Evolutionary conservation across 2,797 vertebrate genomes (phyloP).

Genomic region (Vultur gryphus): DNA sequence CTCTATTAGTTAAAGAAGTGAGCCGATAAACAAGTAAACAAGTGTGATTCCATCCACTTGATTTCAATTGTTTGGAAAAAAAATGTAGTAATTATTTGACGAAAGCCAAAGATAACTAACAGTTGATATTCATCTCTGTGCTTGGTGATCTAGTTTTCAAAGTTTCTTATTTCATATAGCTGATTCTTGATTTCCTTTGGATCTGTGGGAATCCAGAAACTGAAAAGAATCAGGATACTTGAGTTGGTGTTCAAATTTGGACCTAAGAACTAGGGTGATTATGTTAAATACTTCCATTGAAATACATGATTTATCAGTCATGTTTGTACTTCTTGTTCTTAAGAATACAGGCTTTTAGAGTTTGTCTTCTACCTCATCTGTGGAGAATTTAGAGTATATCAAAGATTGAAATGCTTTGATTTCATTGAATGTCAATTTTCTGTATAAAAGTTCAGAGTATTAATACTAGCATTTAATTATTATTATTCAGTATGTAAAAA

Average conservation of each 20-base stretch:
- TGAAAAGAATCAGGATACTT: background rate
- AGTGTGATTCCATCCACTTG: background rate
- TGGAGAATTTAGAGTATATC: background rate
- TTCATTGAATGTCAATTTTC: background rate
- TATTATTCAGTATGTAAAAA: background rate
- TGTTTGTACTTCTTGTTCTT: background rate
- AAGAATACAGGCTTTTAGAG: background rate
- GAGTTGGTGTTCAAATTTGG: background rate
- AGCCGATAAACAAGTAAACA: background rate
- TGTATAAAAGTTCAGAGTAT: background rate
- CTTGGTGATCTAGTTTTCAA: background rate
- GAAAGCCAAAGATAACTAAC: background rate
- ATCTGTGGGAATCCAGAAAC: background rate
- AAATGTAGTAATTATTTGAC: background rate
- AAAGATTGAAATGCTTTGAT: background rate
- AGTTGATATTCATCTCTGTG: background rate
- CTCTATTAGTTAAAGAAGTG: background rate
- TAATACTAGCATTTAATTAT: background rate
- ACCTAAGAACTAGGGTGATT: background rate
- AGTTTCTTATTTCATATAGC: background rate
- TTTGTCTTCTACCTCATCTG: background rate
- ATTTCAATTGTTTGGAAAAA: background rate
- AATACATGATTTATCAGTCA: background rate
- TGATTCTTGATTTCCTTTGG: background rate
- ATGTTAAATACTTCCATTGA: background rate